Base-by-base conservation (phyloP, 2,797 vertebrate genomes). In the Helarctos malayanus region DNA sequence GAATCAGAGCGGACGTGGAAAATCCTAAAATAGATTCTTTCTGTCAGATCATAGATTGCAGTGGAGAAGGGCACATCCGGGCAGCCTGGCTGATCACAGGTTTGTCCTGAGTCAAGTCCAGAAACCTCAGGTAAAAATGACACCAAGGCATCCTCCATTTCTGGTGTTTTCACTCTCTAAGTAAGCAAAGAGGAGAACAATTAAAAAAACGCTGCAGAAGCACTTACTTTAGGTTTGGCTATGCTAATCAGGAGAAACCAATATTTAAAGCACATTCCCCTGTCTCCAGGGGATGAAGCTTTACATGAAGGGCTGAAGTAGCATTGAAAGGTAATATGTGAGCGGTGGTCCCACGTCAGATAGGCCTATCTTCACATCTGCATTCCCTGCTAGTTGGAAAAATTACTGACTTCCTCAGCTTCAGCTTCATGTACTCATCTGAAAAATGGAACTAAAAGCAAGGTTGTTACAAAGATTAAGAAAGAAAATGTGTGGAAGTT, bases 1-100 rank as follows among this genome's bases (percentile, higher is more conserved):
- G 95, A 96, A 83, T 59, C 38, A 35, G 75, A 89, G 86, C 0
- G 2, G 79, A 75, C 0, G 0, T 71, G 68, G 78, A 19, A 25
- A 89, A 92, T 83, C 91, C 75, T 71, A 96, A 97, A 97, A 96
- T 95, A 95, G 89, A 95, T 49, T 95, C 5, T 13, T 73, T 97
- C 91, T 76, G 35, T 94, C 54, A 93, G 75, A 87, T 89, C 18
- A 38, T 52, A 89, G 82, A 87, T 61, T 91, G 57, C 54, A 56
- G 1, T 13, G 54, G 63, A 56, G 68, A 54, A 92, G 63, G 47
- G 41, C n/a, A 71, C 3, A 82, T 86, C 32, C 23, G 7, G 54
- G 41, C 38, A 86, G 57, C 11, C 38, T 65, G 52, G 19, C 19
- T 25, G 10, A 54, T 90, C 59, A 81, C 13, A 63, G 73, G 38